Conservation (phyloP, 2,797 vertebrate species). For the Rhynchotus rufescens region DNA sequence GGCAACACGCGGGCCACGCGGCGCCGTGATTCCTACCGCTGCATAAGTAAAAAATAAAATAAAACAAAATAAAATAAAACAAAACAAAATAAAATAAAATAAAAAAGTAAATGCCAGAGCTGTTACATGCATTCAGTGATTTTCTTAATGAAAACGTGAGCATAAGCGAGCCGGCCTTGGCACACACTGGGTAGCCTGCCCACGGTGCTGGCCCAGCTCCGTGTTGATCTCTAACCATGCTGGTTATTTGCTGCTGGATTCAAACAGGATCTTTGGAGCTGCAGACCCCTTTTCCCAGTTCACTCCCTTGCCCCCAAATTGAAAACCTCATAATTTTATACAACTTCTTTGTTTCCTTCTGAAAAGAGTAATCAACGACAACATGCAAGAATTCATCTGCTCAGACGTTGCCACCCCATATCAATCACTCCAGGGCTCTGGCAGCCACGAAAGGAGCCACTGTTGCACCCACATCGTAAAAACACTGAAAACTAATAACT, state of each 20-base stretch:
- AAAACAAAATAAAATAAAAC: neutral
- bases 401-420: neutral
- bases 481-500: neutral
- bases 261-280: neutral
- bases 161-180: conserved; percentile 62
- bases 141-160: conserved; percentile 74
- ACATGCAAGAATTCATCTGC: neutral
- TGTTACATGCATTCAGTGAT: conserved; percentile 62
- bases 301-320: neutral
- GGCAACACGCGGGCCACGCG: conserved; percentile 24
- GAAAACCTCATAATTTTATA: neutral
- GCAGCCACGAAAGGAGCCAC: neutral
- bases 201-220: conserved; percentile 59
- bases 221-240: conserved; percentile 39
- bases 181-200: conserved; percentile 46
- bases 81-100: no score
- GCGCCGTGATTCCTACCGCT: conserved; percentile 34
- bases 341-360: neutral
- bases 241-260: conserved; percentile 10
- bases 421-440: neutral
- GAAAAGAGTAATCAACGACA: neutral
- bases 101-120: conserved; percentile 65
- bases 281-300: neutral
- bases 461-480: neutral
- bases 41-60: neutral